A percentile compares a stretch with the other conserved stretches of the same genome.
Conservation (phyloP, 2,797 vertebrate genomes). For the Avahi laniger region DNA sequence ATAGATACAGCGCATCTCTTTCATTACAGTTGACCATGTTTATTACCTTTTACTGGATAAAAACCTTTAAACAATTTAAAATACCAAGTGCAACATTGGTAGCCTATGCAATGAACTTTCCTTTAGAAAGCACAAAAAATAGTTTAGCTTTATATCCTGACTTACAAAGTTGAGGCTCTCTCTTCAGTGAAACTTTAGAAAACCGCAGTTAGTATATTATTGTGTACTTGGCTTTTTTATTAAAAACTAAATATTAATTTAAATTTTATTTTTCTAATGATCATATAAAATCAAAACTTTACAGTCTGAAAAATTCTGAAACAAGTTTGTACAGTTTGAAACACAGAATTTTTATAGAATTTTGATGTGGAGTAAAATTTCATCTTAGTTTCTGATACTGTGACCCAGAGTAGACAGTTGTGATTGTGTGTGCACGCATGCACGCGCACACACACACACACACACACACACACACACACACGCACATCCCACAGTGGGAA, state of each 20-base stretch:
- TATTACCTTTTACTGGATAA: neutral
- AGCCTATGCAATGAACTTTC: slow-evolving; percentile 56
- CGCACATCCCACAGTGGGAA: neutral
- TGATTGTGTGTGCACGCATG: rapidly evolving
- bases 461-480: neutral
- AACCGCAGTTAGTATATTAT: neutral
- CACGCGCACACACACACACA: too few species aligned
- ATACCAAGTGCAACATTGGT: slow-evolving; percentile 19
- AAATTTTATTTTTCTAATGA: slow-evolving; percentile 35
- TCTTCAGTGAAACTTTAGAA: neutral
- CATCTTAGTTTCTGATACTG: neutral
- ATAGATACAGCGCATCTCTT: neutral
- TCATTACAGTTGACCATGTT: neutral
- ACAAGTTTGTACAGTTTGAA: neutral
- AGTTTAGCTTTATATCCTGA: neutral
- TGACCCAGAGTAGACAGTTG: neutral
- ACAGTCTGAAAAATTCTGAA: neutral
- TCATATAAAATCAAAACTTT: slow-evolving; percentile 32
- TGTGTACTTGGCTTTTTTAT: neutral
- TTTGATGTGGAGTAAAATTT: slow-evolving; percentile 29
- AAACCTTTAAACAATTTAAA: slow-evolving; percentile 24
- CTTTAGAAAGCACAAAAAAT: neutral
- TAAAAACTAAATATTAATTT: slow-evolving; percentile 49
- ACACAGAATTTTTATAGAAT: neutral
- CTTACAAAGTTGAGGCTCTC: neutral